A percentile compares a stretch with the other conserved stretches of the same genome.
Evolutionary conservation across 1,140 invertebrate genomes (phyloP).

Genomic region (Homarus americanus): DNA sequence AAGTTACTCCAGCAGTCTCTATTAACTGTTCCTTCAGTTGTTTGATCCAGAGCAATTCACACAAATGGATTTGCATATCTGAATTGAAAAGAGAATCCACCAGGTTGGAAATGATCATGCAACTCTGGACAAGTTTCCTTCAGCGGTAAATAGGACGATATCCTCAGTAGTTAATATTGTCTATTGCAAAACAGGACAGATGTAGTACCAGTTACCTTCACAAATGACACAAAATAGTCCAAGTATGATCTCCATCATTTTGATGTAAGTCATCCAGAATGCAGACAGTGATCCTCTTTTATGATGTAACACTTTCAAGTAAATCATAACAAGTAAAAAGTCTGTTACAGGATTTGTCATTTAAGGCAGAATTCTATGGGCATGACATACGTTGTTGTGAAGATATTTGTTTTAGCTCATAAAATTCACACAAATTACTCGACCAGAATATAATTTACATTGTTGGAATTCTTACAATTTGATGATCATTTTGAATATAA

Average conservation of each 20-base stretch:
- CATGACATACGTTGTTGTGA: background rate
- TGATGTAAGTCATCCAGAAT: constrained; percentile 52
- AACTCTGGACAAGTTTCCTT: background rate
- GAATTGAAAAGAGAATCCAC: too few species aligned
- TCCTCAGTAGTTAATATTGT: constrained; percentile 26
- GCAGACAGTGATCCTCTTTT: background rate
- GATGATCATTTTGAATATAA: too few species aligned
- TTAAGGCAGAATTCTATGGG: background rate
- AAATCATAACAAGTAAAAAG: constrained; percentile 13
- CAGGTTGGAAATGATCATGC: too few species aligned
- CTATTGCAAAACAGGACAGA: constrained; percentile 44
- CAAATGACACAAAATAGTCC: constrained; percentile 13
- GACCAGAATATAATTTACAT: too few species aligned
- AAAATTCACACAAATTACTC: too few species aligned
- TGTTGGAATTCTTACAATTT: too few species aligned
- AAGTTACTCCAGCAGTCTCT: too few species aligned
- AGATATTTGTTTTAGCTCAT: too few species aligned
- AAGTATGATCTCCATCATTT: constrained; percentile 48
- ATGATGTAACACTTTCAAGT: background rate
- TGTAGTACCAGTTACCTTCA: constrained; percentile 30
- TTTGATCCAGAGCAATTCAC: too few species aligned
- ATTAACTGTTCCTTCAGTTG: too few species aligned
- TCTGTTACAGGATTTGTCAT: constrained; percentile 19
- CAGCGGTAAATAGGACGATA: constrained; percentile 63
- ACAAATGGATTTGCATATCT: too few species aligned